A percentile compares a stretch with the other conserved stretches of the same genome.
Evolutionary conservation across 2,797 vertebrate species (phyloP).

Genomic region (Notoglanidium macrostoma): DNA sequence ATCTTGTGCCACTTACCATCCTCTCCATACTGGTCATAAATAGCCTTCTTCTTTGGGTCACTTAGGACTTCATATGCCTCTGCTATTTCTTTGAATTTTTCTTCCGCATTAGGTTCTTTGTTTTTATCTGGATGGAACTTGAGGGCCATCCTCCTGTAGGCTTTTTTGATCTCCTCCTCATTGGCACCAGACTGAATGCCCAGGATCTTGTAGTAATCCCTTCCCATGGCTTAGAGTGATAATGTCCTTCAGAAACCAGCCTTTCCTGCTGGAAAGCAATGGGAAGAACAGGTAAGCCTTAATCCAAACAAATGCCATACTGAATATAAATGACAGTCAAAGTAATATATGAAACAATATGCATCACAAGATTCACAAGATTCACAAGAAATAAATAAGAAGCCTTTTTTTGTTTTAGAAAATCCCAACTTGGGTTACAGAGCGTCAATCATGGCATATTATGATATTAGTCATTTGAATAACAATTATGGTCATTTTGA

Average conservation of each 20-base stretch:
- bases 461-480: background rate
- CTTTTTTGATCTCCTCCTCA: slow-evolving; percentile 97
- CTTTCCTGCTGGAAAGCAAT: slow-evolving; percentile 50
- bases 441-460: background rate
- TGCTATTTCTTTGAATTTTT: slow-evolving; percentile 97
- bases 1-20: slow-evolving; percentile 85
- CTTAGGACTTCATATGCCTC: slow-evolving; percentile 98
- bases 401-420: background rate
- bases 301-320: background rate
- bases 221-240: slow-evolving; percentile 85
- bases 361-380: background rate
- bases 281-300: slow-evolving; percentile 32
- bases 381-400: background rate
- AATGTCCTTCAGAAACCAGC: slow-evolving; percentile 54
- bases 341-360: background rate
- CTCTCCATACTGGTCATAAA: slow-evolving; percentile 96
- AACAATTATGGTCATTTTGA: background rate
- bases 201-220: slow-evolving; percentile 97
- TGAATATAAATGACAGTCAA: background rate
- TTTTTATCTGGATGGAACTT: slow-evolving; percentile 98
- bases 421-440: background rate
- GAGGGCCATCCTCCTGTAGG: slow-evolving; percentile 95
- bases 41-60: slow-evolving; percentile 92
- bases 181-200: slow-evolving; percentile 92
- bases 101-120: slow-evolving; percentile 92